phyloP scores from a whole-genome alignment of 2,797 vertebrate species.

The Artibeus jamaicensis region DNA sequence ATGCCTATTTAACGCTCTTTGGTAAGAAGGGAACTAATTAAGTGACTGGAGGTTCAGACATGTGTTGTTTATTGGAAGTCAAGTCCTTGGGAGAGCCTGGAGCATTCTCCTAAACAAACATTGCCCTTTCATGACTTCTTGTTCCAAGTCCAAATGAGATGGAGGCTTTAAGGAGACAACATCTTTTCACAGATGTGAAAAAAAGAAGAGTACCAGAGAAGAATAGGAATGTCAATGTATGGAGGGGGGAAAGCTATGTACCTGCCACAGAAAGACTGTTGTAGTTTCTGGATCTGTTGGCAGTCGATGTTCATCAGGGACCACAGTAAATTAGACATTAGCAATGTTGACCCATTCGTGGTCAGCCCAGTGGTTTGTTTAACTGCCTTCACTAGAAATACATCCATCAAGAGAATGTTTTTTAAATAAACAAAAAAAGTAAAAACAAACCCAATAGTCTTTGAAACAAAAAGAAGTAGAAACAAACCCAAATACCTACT shows the following conservation, averaged over 20 bases:
- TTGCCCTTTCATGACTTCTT: conserved; percentile 45
- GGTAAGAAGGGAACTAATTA: conserved; percentile 66
- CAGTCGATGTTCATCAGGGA: background rate
- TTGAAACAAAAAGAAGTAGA: conserved; percentile 49
- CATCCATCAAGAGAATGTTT: background rate
- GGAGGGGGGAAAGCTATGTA: background rate
- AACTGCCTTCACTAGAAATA: conserved; percentile 34
- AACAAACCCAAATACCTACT: conserved; percentile 11
- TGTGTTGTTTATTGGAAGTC: conserved; percentile 56
- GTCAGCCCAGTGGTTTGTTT: background rate
- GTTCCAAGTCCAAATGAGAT: conserved; percentile 41
- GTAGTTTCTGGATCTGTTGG: background rate
- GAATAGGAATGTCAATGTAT: background rate
- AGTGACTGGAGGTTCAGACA: conserved; percentile 63
- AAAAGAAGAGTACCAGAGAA: background rate
- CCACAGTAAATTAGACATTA: background rate
- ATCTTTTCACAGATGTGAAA: background rate
- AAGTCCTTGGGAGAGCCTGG: conserved; percentile 61
- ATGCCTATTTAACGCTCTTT: conserved; percentile 50
- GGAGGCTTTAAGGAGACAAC: background rate
- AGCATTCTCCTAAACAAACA: conserved; percentile 64
- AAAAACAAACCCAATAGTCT: conserved; percentile 18
- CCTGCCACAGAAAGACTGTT: background rate
- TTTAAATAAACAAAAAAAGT: conserved; percentile 41
- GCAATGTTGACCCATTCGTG: background rate